Evolutionary conservation across 2,797 vertebrate species (phyloP).

Genomic region (Amazona ochrocephala): DNA sequence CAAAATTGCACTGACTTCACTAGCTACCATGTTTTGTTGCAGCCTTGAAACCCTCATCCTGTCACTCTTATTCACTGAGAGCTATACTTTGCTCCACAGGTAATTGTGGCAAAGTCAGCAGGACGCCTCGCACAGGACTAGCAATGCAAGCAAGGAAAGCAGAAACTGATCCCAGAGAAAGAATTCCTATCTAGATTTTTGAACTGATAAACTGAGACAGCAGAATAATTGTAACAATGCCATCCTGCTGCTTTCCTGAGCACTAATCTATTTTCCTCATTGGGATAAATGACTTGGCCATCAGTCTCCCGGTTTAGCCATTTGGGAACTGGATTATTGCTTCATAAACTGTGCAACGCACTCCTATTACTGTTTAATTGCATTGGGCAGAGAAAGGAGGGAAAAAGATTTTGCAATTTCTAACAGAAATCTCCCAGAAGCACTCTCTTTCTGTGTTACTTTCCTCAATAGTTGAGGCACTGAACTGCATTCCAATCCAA

Average conservation of each 20-base stretch:
- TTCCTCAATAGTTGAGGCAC: slow-evolving; percentile 47
- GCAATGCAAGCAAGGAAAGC: not conserved
- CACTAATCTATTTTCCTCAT: slow-evolving; percentile 70
- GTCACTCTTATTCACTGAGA: not conserved
- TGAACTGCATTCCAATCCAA: slow-evolving; percentile 28
- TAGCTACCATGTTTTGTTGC: slow-evolving; percentile 68
- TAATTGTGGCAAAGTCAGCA: not conserved
- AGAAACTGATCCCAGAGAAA: slow-evolving; percentile 36
- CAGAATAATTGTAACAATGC: slow-evolving; percentile 57
- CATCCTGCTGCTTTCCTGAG: slow-evolving; percentile 63
- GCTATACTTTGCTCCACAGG: slow-evolving; percentile 11
- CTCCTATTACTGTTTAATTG: slow-evolving; percentile 74
- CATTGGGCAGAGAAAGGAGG: slow-evolving; percentile 50
- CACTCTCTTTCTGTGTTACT: slow-evolving; percentile 22
- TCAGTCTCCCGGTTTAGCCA: slow-evolving; percentile 67
- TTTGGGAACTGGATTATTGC: slow-evolving; percentile 75
- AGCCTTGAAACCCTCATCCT: not conserved
- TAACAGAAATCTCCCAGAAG: slow-evolving; percentile 39
- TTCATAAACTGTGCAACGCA: slow-evolving; percentile 72
- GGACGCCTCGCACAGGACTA: not conserved
- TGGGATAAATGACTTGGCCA: slow-evolving; percentile 76
- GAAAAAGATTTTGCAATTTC: slow-evolving; percentile 61
- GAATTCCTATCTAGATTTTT: slow-evolving; percentile 29
- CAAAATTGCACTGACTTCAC: slow-evolving; percentile 58
- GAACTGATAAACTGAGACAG: slow-evolving; percentile 51